Evolutionary conservation across 1,140 invertebrate genomes (phyloP).

Genomic region (Drosophila seguyi): DNA sequence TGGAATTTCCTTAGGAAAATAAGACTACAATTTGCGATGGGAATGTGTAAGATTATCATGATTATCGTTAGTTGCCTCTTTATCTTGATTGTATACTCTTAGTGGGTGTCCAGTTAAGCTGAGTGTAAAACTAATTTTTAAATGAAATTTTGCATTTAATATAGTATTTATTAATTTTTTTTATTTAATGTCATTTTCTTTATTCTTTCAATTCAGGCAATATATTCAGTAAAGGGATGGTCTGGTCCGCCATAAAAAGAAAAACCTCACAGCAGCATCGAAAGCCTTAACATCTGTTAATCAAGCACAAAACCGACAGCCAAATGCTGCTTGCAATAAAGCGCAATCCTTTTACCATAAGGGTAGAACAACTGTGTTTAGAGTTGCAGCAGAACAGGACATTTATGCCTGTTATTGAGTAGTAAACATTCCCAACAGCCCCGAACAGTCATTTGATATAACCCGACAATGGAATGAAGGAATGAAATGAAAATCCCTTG

Average conservation of each 20-base stretch:
- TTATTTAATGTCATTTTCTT: too few species aligned
- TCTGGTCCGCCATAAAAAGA: slow-evolving; percentile 20
- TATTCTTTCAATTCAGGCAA: background rate
- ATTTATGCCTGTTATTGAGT: slow-evolving; percentile 40
- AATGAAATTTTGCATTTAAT: too few species aligned
- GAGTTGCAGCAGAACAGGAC: slow-evolving; percentile 14
- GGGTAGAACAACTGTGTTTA: slow-evolving; percentile 19
- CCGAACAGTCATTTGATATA: slow-evolving; percentile 44
- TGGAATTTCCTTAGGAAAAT: slow-evolving; percentile 15
- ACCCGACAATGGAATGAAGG: slow-evolving; percentile 1
- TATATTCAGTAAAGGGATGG: background rate
- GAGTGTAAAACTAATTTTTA: background rate
- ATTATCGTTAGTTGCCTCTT: slow-evolving; percentile 2
- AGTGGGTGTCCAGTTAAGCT: too few species aligned
- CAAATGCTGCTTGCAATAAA: slow-evolving; percentile 48
- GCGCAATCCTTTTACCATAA: slow-evolving; percentile 54
- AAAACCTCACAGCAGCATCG: slow-evolving; percentile 9
- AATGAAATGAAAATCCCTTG: slow-evolving; percentile 57
- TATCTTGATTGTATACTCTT: slow-evolving; percentile 13
- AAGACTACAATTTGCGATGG: slow-evolving; percentile 16
- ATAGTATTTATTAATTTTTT: too few species aligned
- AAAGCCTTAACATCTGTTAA: slow-evolving; percentile 20
- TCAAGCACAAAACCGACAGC: slow-evolving; percentile 27
- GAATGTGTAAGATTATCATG: slow-evolving; percentile 20
- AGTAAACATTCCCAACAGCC: slow-evolving; percentile 55